Evolutionary conservation across 2,113 vertebrate genomes (phyloP), one percentile per base, ranked within the genome.

Genomic region (Oophaga pumilio): DNA sequence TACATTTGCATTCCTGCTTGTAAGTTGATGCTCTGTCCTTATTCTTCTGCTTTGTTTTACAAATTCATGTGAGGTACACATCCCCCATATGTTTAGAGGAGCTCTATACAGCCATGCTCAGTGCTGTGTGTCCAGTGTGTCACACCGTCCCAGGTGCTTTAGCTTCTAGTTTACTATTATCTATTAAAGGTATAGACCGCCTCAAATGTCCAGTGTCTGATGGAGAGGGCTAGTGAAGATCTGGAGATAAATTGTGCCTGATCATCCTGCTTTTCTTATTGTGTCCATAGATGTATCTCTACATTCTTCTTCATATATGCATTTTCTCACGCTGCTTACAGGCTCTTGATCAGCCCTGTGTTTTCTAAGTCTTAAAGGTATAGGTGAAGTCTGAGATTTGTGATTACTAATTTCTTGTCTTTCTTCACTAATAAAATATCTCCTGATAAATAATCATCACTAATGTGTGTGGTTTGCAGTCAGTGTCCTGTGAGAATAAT

Each of bases 331-430:
- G 89, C 91, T 93, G 90, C 88, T 89, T 92, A 90, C 92, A 91
- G 91, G 88, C 90, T 91, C 92, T 76, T 0, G 87, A 91, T 92
- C 92, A 91, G 90, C 89, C 92, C 91, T 94, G 91, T 92, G 90
- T 90, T 91, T 69, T 83, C 81, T 91, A 89, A 92, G 89, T 91
- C 87, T 92, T 91, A 89, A 93, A 94, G 93, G 93, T 94, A 94
- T 91, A 94, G 91, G 89, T 76, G 50, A 1, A 15, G 12, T 64
- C 49, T 7, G 4, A 68, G 62, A 68, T 15, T 33, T 69, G 81
- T 69, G 64, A 26, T 18, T 53, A 24, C 81, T 83, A 69, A 83
- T 69, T 43, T 26, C 13, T 52, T 53, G 14, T 52, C 14, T n/a
- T 20, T 33, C 43, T 50, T 15, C 2, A 50, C 20, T 15, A 24